Conservation (phyloP, 2,113 vertebrate species). For the Brienomyrus brachyistius region DNA sequence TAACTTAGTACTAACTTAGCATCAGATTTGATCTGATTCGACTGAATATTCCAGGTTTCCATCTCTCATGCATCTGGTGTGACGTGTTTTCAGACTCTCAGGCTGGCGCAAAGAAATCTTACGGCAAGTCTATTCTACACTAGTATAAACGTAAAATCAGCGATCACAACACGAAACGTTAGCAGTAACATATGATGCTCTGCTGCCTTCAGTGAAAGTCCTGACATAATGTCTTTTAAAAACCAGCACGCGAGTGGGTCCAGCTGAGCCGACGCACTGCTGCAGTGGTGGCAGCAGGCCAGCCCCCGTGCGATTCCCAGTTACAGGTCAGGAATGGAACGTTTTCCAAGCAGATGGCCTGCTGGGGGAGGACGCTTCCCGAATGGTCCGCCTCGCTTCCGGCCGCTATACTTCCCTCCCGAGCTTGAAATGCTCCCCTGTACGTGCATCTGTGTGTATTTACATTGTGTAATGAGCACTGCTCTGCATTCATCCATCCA, state of each 20-base stretch:
- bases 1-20: too few species aligned
- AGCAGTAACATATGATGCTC: too few species aligned
- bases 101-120: too few species aligned
- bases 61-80: too few species aligned
- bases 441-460: background rate
- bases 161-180: too few species aligned
- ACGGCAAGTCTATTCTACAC: too few species aligned
- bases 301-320: background rate
- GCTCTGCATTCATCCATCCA: background rate
- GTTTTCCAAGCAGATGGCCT: conserved; percentile 5
- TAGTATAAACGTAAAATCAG: too few species aligned
- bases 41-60: too few species aligned
- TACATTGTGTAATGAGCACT: background rate
- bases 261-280: background rate
- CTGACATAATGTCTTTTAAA: too few species aligned
- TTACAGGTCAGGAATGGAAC: background rate
- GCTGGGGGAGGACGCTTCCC: background rate
- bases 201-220: too few species aligned
- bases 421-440: background rate
- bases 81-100: too few species aligned
- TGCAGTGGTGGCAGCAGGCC: background rate
- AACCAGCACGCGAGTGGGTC: background rate
- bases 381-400: background rate
- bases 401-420: background rate
- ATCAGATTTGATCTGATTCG: too few species aligned